Percentiles rank a stretch among this genome's conserved stretches.
Evolutionary conservation across 1,140 invertebrate genomes (phyloP).

Genomic region (Lepidurus packardi): DNA sequence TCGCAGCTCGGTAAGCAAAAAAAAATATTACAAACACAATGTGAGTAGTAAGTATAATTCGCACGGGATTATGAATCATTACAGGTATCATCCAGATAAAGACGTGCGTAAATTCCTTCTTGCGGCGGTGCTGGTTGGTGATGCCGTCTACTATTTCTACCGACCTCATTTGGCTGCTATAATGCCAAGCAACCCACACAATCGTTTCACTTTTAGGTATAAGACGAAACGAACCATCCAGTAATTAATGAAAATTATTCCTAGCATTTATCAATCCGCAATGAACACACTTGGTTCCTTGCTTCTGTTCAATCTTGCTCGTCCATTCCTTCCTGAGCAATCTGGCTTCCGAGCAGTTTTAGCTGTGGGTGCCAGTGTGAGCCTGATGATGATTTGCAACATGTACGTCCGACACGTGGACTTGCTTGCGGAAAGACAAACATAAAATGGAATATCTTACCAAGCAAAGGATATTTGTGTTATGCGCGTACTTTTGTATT

Average conservation of each 20-base stretch:
- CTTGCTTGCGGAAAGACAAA: neutral
- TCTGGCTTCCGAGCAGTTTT: conserved; percentile 53
- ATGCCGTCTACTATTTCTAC: neutral
- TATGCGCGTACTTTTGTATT: neutral
- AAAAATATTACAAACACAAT: neutral
- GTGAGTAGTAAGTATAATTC: neutral
- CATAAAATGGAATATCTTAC: neutral
- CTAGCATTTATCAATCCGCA: conserved; percentile 55
- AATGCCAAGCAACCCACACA: neutral
- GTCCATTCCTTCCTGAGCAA: conserved; percentile 59
- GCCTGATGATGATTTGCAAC: conserved; percentile 54
- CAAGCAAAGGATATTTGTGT: neutral
- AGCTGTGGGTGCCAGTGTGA: conserved; percentile 55
- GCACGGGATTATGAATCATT: no score
- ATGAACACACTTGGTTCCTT: conserved; percentile 67
- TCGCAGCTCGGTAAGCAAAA: neutral
- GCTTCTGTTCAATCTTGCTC: conserved; percentile 61
- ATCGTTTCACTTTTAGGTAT: conserved; percentile 2
- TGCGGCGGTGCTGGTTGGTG: neutral
- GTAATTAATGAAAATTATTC: conserved; percentile 38
- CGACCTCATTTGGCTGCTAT: conserved; percentile 1
- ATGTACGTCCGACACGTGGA: conserved; percentile 48
- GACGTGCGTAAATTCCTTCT: neutral
- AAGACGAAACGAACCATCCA: neutral
- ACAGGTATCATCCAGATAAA: neutral